Conservation (phyloP, 2,797 vertebrate genomes). For the Enteromius anoplus region DNA sequence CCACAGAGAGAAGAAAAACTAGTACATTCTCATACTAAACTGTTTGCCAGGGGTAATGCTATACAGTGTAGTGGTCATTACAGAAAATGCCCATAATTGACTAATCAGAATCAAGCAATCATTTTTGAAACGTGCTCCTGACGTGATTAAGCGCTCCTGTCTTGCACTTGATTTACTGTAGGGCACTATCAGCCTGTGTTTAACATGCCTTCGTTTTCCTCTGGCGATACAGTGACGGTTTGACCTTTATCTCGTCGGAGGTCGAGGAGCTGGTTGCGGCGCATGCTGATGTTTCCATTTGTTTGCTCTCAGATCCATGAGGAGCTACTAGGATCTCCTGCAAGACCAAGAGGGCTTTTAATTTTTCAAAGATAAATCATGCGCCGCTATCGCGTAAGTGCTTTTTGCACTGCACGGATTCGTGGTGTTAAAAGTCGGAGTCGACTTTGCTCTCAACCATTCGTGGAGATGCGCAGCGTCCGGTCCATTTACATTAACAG, state of each 20-base stretch:
- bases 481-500: constrained; percentile 58
- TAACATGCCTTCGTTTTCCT: constrained; percentile 54
- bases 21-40: background rate
- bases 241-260: constrained; percentile 57
- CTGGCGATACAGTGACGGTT: constrained; percentile 52
- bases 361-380: constrained; percentile 40
- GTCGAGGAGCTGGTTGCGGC: constrained; percentile 37
- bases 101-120: constrained; percentile 29
- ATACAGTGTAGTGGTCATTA: background rate
- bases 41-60: background rate
- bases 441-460: constrained; percentile 45
- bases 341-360: constrained; percentile 43
- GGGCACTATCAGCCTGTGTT: constrained; percentile 50
- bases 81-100: background rate
- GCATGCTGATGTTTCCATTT: constrained; percentile 54
- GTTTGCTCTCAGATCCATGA: constrained; percentile 52
- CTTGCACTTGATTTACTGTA: constrained; percentile 53
- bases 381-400: background rate
- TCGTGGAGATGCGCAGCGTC: constrained; percentile 31
- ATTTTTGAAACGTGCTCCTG: constrained; percentile 48
- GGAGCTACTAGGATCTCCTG: constrained; percentile 39
- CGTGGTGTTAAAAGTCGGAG: constrained; percentile 29
- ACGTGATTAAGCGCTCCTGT: constrained; percentile 49
- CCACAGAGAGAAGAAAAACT: background rate
- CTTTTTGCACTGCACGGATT: constrained; percentile 2